Base-by-base conservation (phyloP, 2,797 vertebrate species). In the Psittacula echo region DNA sequence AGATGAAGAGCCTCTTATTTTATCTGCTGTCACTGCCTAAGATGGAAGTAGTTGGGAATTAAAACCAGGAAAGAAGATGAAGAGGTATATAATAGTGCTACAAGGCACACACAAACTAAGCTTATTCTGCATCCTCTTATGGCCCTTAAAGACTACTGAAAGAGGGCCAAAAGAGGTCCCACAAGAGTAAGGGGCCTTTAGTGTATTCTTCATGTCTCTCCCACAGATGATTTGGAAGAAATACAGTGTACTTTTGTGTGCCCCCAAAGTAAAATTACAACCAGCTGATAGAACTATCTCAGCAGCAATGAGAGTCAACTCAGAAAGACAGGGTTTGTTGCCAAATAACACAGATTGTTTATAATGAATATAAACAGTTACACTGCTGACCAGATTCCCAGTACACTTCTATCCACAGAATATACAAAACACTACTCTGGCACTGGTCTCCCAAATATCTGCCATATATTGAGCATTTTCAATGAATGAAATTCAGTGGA, bases 351-450 rank as follows among this genome's bases (percentile, higher is more conserved):
- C 92, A 96, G 95, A 95, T 96, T 96, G 95, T 96, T 97, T 97
- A 95, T 97, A 97, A 97, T 97, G 94, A 97, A 96, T 96, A 95
- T 97, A 96, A 97, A 97, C 94, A 95, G 83, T 95, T 96, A 96
- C 72, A 90, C 96, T 96, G 92, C 95, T 97, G 96, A 97, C 95
- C 94, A 94, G 89, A 95, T 95, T 96, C 95, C 96, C 94, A 92
- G 85, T 93, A 93, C 68, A 66, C 83, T 96, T 97, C 70, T 64
- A 95, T 95, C 90, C 51, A 66, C 89, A 95, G 78, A 96, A 94
- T 84, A 94, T 89, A 89, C 85, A 81, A 92, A 94, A 90, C 92
- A 91, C 64, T 95, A 62, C 81, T 94, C 68, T 96, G 96, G 97
- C 93, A 84, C 30, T 27, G 30, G 26, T 83, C 71, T 95, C 50